Base-by-base conservation (phyloP, 2,888 invertebrate genomes). In the Fragum sueziense region DNA sequence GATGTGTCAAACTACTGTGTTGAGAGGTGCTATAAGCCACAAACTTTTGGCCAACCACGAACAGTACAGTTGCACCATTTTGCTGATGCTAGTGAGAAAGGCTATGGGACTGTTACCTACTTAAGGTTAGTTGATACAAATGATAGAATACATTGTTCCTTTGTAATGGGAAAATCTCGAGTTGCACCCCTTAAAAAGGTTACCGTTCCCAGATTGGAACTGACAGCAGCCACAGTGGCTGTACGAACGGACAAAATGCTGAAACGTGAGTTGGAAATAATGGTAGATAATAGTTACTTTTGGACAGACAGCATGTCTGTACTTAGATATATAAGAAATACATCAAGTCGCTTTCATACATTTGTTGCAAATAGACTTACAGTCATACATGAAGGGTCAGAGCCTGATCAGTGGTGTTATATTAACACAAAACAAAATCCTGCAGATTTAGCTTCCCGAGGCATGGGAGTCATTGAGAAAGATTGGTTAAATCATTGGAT, bases 311-410 rank as follows among this genome's bases (percentile, higher is more conserved):
- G 76, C 4, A 69, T 52, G n/a, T 81, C 85, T 9, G 84, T 87
- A 0, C 73, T 87, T n/a, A 82, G 84, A 6, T 87, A 86, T 67
- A 85, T 87, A 20, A 72, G 34, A 6, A 88, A 87, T 29, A 81
- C 80, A 27, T 73, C 79, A 11, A 70, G 77, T 31, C 52, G 85
- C n/a, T 87, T 87, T 33, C 86, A 85, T n/a, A 73, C 79, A 0
- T 87, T 84, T 65, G 87, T 88, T 9, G 84, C 82, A 0, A 88
- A 87, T 71, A 70, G 86, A 25, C 75, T 88, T n/a, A 78, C 85
- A 57, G 52, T 75, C 22, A 86, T 87, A 17, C 62, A 80, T 25
- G 71, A 86, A 22, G 31, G 47, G 7, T 74, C 83, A 29, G 65
- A 76, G 20, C 62, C 81, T 25, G 11, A 47, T 51, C 85, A 86